Conservation (phyloP, 2,888 invertebrate species). For the Callyntrura sp. region DNA sequence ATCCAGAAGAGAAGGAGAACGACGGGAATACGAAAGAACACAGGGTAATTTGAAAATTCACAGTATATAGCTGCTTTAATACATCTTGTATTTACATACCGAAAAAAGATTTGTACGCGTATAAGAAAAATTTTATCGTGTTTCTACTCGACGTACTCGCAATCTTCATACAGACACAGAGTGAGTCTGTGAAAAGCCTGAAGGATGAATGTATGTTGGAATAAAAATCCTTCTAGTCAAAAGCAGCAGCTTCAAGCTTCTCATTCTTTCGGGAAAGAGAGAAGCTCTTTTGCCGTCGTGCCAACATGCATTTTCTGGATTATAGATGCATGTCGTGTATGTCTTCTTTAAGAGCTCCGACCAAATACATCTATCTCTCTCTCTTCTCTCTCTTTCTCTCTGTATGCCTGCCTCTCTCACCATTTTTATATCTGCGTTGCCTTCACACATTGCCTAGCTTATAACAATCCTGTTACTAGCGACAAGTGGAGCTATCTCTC, state of each 20-base stretch:
- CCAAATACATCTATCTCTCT: slow-evolving; percentile 42
- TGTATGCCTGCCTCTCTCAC: background rate
- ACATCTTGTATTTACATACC: background rate
- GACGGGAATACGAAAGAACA: background rate
- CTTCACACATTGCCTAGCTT: background rate
- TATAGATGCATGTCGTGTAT: slow-evolving; percentile 77
- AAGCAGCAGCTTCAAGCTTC: slow-evolving; percentile 65
- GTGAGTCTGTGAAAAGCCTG: slow-evolving; percentile 5
- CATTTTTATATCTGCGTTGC: slow-evolving; percentile 22
- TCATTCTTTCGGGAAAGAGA: slow-evolving; percentile 34
- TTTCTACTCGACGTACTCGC: slow-evolving; percentile 13
- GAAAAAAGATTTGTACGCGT: slow-evolving; percentile 8
- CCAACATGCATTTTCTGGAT: slow-evolving; percentile 75
- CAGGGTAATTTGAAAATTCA: slow-evolving; percentile 3
- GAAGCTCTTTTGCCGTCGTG: slow-evolving; percentile 62
- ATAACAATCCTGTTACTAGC: slow-evolving; percentile 62
- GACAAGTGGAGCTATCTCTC: background rate
- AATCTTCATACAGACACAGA: background rate
- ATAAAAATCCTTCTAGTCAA: slow-evolving; percentile 58
- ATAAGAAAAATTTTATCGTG: slow-evolving; percentile 29
- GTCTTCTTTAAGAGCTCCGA: slow-evolving; percentile 64
- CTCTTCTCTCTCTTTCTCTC: background rate
- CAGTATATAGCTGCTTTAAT: background rate
- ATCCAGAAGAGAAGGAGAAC: background rate
- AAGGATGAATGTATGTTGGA: slow-evolving; percentile 42